These are phyloP conservation scores for Taurulus bubalis DNA, from an alignment of 2,113 vertebrate species.

Conservation along the genomic window DNA sequence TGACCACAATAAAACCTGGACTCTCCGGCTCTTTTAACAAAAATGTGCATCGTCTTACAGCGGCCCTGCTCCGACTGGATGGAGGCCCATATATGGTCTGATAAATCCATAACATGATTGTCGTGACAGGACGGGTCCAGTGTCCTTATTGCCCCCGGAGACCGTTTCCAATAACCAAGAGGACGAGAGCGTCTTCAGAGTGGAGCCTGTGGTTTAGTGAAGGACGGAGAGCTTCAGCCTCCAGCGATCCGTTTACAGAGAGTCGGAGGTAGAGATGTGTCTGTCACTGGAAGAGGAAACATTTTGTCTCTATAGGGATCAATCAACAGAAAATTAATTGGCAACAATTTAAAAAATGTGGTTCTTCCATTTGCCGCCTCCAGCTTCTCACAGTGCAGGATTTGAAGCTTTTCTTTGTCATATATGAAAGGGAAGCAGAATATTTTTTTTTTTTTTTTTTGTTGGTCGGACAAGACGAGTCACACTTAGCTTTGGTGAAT, in stretches of 20 bases:
- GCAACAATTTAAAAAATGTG: background rate
- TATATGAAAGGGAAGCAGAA: background rate
- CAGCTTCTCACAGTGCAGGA: background rate
- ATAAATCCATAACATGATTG: too few species aligned
- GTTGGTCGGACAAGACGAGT: background rate
- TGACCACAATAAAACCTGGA: too few species aligned
- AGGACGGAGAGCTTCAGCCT: slow-evolving; percentile 11
- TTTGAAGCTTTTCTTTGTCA: background rate
- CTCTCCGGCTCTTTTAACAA: too few species aligned
- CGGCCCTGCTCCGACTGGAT: too few species aligned
- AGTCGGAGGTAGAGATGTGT: background rate
- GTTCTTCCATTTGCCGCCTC: background rate
- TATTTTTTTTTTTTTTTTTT: background rate
- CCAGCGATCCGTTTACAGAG: background rate
- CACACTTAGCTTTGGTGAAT: background rate
- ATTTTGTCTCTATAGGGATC: background rate
- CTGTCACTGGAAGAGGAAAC: background rate
- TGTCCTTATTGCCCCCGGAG: background rate
- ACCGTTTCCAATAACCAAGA: background rate
- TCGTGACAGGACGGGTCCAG: too few species aligned
- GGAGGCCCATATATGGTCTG: too few species aligned
- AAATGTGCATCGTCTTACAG: too few species aligned
- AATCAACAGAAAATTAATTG: background rate
- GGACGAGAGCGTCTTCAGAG: background rate
- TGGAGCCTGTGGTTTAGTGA: background rate